A percentile compares a stretch with the other conserved stretches of the same genome.
Evolutionary conservation across 2,113 vertebrate species (phyloP).

Genomic region (Orientallactaga bullata): DNA sequence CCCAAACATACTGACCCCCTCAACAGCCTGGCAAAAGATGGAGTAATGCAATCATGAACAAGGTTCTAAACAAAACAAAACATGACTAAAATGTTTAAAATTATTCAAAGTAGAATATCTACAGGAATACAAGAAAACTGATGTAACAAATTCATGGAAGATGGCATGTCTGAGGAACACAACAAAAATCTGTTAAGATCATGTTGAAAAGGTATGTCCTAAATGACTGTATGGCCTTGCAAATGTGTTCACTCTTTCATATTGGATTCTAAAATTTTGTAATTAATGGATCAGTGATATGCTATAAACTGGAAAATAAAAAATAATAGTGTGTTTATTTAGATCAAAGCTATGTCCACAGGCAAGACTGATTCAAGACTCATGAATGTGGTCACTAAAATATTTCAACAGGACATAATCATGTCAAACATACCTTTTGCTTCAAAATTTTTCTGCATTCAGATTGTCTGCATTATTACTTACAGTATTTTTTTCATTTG

Average conservation of each 20-base stretch:
- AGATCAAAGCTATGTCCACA: neutral
- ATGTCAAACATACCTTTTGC: conserved; percentile 8
- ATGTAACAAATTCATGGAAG: neutral
- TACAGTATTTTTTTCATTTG: conserved; percentile 10
- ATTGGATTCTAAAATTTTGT: conserved; percentile 8
- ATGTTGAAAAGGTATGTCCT: neutral
- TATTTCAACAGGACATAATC: conserved; percentile 46
- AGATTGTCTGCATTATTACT: neutral
- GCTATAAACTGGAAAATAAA: neutral
- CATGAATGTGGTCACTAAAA: conserved; percentile 11
- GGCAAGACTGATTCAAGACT: conserved; percentile 19
- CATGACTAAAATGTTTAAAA: neutral
- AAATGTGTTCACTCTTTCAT: neutral
- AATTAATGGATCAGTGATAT: neutral
- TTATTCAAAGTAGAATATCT: neutral
- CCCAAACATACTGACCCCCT: no score
- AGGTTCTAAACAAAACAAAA: neutral
- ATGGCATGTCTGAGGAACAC: neutral
- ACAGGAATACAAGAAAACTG: neutral
- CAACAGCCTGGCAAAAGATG: neutral
- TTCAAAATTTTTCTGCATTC: neutral
- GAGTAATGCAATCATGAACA: neutral
- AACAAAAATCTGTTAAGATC: neutral
- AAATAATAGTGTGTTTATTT: conserved; percentile 43
- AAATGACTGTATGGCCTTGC: neutral